Base-by-base conservation (phyloP, 1,140 invertebrate species). In the Samia ricini region DNA sequence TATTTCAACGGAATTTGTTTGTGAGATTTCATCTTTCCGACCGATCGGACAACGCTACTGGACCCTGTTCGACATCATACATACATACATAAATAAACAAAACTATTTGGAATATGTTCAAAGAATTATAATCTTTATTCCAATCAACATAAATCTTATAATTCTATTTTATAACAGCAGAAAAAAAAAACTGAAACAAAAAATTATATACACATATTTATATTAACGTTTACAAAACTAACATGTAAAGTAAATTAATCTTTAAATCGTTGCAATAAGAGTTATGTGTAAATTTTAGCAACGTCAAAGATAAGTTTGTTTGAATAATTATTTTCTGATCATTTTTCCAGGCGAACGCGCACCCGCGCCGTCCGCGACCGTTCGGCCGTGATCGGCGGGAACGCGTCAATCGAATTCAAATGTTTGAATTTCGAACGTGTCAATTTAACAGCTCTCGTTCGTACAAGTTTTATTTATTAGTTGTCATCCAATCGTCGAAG, bases 1-100 rank as follows among this genome's bases (percentile, higher is more conserved):
- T n/a, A 42, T 15, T 52, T 72, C 68, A 69, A 76, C 64, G 77
- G 77, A 69, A 72, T 72, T 73, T 79, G 73, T 80, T 79, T 71
- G 71, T 64, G 70, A 60, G 64, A 78, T 81, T 73, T 71, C 71
- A 83, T 81, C 74, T 80, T 85, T 82, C 72, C 76, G 68, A 83
- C 77, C 73, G 72, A 68, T 62, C 72, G 71, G 64, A 76, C 74
- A 71, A 71, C 58, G 83, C 83, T 85, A 85, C 83, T 65, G 83
- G 69, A 69, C 69, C 69, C 33, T 12, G 10, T 42, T 8, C 33
- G 33, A 42, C 33, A 42, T 15, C 12, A 42, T 0, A 42, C 4
- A 42, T 1, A 15, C 4, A 42, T 15, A 12, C n/a, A n/a, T n/a
- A 42, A 8, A 42, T 42, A 42, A 12, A 12, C 33, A 15, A 10